A percentile compares a stretch with the other conserved stretches of the same genome.
phyloP scores from a whole-genome alignment of 2,797 vertebrate genomes.

The Vultur gryphus region DNA sequence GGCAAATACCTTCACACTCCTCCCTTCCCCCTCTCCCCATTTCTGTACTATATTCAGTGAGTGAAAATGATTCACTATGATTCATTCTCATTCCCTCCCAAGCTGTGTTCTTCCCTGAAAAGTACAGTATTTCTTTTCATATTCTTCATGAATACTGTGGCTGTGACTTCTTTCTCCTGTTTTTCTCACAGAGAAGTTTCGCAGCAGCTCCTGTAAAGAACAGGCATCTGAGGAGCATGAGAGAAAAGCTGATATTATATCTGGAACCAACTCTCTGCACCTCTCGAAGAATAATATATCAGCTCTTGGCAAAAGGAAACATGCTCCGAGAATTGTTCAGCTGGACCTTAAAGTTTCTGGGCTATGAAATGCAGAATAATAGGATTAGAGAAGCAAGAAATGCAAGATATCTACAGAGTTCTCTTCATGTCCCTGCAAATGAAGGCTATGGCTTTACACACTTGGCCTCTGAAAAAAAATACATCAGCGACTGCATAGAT shows the following conservation, averaged over 20 bases:
- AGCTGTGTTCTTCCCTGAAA: background rate
- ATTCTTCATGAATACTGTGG: background rate
- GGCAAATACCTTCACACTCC: background rate
- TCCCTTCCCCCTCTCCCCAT: background rate
- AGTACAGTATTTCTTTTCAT: background rate
- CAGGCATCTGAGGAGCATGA: background rate
- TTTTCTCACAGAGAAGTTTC: background rate
- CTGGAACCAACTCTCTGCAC: background rate
- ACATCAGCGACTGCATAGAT: fast-evolving
- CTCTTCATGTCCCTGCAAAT: background rate
- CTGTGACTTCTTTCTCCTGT: background rate
- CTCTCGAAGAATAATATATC: background rate
- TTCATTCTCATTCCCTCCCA: background rate
- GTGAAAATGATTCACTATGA: background rate
- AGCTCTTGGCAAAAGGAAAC: background rate
- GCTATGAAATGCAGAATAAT: background rate
- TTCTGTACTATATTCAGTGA: background rate
- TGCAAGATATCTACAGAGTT: background rate
- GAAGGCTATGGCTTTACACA: background rate
- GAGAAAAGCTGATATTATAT: background rate
- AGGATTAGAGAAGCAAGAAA: background rate
- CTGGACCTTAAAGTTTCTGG: background rate
- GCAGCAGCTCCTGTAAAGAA: background rate
- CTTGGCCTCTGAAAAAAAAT: background rate
- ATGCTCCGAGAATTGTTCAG: background rate